phyloP scores from a whole-genome alignment of 2,888 invertebrate genomes.

The Trypoxylon attenuatum region DNA sequence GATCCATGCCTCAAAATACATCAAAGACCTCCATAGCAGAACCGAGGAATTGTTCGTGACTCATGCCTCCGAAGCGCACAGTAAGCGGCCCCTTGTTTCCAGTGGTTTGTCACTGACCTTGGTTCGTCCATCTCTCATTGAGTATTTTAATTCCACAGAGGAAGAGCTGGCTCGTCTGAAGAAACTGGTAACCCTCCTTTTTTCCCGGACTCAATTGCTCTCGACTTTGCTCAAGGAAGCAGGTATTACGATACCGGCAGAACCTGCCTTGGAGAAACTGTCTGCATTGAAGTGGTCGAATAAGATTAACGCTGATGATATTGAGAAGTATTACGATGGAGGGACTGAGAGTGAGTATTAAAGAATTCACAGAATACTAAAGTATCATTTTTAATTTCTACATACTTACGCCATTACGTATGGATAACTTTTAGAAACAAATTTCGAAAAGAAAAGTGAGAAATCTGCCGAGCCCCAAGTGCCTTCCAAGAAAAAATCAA shows the following conservation, averaged over 20 bases:
- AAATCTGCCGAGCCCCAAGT: slow-evolving; percentile 58
- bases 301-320: slow-evolving; percentile 69
- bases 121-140: too few relatives aligned
- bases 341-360: slow-evolving; percentile 60
- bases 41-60: slow-evolving; percentile 67
- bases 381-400: too few relatives aligned
- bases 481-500: slow-evolving; percentile 62
- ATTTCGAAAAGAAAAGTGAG: slow-evolving; percentile 61
- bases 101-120: too few relatives aligned
- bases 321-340: slow-evolving; percentile 61
- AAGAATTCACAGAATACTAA: too few relatives aligned
- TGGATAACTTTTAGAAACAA: slow-evolving; percentile 52
- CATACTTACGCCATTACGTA: too few relatives aligned
- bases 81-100: too few relatives aligned
- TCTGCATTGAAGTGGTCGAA: slow-evolving; percentile 72
- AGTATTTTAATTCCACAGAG: slow-evolving; percentile 55
- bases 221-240: slow-evolving; percentile 69
- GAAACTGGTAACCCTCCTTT: slow-evolving; percentile 67
- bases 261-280: slow-evolving; percentile 72
- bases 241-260: slow-evolving; percentile 70
- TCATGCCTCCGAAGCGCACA: slow-evolving; percentile 69
- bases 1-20: slow-evolving; percentile 71
- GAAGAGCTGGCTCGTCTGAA: slow-evolving; percentile 70
- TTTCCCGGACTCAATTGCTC: slow-evolving; percentile 68
- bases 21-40: slow-evolving; percentile 70